Conservation (phyloP, 2,888 invertebrate genomes). For the Agrochola circellaris region DNA sequence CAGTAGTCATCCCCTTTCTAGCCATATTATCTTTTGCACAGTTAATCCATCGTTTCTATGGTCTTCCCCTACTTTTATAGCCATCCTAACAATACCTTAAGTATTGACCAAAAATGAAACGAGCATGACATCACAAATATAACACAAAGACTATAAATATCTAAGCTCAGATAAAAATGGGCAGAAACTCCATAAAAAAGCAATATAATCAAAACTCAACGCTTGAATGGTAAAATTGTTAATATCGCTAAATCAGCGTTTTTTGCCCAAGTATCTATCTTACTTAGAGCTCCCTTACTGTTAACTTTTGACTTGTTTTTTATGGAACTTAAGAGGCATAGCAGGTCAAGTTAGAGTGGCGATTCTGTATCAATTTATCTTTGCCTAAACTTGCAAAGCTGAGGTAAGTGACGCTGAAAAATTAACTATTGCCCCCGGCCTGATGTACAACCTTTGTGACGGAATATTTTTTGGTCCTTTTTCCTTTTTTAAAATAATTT, state of each 20-base stretch:
- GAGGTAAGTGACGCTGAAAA: conserved; percentile 73
- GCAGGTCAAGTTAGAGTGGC: conserved; percentile 61
- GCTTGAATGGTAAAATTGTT: conserved; percentile 70
- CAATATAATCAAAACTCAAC: conserved; percentile 69
- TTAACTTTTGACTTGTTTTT: conserved; percentile 44
- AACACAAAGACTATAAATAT: conserved; percentile 34
- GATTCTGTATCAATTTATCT: conserved; percentile 71
- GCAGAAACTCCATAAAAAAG: conserved; percentile 52
- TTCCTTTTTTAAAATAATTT: conserved; percentile 19
- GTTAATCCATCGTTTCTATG: no score
- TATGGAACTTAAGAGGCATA: conserved; percentile 48
- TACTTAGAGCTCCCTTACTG: conserved; percentile 57
- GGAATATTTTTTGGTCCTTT: conserved; percentile 30
- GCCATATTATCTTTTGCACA: no score
- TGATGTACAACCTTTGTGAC: conserved; percentile 58
- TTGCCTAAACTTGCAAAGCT: conserved; percentile 65
- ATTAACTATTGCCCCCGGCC: conserved; percentile 64
- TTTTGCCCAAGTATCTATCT: conserved; percentile 61
- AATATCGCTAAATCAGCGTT: conserved; percentile 73
- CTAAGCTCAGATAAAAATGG: conserved; percentile 40
- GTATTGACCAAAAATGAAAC: background rate
- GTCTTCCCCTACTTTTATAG: no score
- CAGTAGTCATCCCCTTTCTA: no score
- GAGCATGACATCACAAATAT: conserved; percentile 21
- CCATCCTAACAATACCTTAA: background rate